A percentile compares a stretch with the other conserved stretches of the same genome.
Evolutionary conservation across 2,888 invertebrate genomes (phyloP).

Genomic region (Trachelus stipa): DNA sequence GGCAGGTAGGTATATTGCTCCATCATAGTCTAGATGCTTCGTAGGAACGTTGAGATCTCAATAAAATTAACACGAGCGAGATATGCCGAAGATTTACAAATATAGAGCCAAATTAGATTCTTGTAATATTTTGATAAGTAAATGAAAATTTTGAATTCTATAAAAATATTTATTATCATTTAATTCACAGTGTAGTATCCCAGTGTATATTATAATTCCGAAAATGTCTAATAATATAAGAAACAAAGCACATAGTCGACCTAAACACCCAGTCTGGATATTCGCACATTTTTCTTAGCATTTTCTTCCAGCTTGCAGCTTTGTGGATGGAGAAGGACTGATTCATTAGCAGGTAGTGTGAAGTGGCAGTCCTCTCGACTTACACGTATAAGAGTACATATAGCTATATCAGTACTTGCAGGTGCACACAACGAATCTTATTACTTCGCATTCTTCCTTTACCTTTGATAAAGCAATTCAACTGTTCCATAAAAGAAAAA

Average conservation of each 20-base stretch:
- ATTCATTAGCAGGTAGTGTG: constrained; percentile 23
- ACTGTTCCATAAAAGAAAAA: background rate
- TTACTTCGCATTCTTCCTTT: background rate
- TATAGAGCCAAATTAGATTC: background rate
- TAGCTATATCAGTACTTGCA: background rate
- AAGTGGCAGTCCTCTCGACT: constrained; percentile 12
- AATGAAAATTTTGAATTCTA: background rate
- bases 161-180: background rate
- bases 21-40: background rate
- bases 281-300: background rate
- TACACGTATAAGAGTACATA: background rate
- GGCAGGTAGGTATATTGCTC: constrained; percentile 4
- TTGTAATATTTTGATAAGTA: background rate
- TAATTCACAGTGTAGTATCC: background rate
- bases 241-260: background rate
- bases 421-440: background rate
- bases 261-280: background rate
- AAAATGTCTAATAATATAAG: background rate
- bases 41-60: background rate
- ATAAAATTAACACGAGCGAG: background rate
- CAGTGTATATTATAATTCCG: background rate
- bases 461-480: background rate
- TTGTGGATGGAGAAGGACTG: constrained; percentile 17
- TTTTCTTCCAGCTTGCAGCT: constrained; percentile 8
- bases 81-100: background rate